Conservation (phyloP, 2,113 vertebrate genomes). For the Monarcha castaneiventris region DNA sequence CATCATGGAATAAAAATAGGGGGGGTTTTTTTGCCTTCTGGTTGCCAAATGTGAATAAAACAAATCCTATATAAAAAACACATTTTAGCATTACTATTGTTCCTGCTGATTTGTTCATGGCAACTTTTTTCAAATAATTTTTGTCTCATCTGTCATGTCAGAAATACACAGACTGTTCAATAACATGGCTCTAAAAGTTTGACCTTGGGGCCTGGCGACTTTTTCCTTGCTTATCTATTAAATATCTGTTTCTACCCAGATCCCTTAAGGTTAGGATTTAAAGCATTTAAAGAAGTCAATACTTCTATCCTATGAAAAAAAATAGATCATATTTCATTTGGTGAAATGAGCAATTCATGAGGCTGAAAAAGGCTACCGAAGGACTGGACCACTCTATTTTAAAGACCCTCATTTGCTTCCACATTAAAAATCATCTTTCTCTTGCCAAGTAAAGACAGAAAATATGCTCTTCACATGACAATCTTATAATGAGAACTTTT, state of each 20-base stretch:
- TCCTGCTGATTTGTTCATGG: background rate
- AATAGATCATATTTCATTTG: background rate
- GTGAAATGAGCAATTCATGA: background rate
- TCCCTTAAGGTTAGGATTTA: background rate
- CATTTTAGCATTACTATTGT: background rate
- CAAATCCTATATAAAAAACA: slow-evolving; percentile 1
- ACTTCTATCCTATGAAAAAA: background rate
- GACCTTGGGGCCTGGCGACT: background rate
- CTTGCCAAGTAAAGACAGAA: background rate
- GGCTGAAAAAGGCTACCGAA: background rate
- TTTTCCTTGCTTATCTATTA: background rate
- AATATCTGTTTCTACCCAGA: background rate
- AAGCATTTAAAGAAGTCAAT: background rate
- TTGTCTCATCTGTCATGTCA: background rate
- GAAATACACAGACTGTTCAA: background rate
- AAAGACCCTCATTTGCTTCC: background rate
- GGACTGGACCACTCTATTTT: background rate
- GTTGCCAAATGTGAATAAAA: slow-evolving; percentile 34
- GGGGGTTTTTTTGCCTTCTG: background rate
- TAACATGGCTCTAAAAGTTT: background rate
- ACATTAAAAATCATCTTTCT: background rate
- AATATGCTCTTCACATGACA: background rate
- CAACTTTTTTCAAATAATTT: background rate
- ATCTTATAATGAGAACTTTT: background rate
- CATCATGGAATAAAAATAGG: slow-evolving; percentile 2